These are phyloP conservation scores for Conops quadrifasciatus DNA, from an alignment of 2,888 invertebrate genomes.

Conservation along the genomic window DNA sequence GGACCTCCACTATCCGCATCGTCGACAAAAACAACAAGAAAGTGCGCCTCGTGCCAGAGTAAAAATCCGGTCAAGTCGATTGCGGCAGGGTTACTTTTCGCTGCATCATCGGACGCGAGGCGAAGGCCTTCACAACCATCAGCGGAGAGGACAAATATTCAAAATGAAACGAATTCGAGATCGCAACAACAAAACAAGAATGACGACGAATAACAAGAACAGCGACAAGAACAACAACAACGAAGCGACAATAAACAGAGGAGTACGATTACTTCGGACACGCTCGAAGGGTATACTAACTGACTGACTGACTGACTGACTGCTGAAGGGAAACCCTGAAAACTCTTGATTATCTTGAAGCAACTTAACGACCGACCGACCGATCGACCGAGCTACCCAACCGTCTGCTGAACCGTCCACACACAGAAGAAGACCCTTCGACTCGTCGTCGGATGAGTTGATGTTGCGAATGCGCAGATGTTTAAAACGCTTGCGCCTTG, in stretches of 20 bases:
- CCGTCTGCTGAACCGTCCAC: not conserved
- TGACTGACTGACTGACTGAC: no score
- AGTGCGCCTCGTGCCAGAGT: slow-evolving; percentile 38
- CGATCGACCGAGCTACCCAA: not conserved
- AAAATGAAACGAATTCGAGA: slow-evolving; percentile 6
- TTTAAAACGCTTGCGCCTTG: slow-evolving; percentile 17
- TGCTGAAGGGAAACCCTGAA: not conserved
- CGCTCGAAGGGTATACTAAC: slow-evolving; percentile 18
- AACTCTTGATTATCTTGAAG: slow-evolving; percentile 38
- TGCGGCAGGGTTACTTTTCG: not conserved
- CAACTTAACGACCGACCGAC: not conserved
- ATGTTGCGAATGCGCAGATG: slow-evolving; percentile 38
- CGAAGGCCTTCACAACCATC: not conserved
- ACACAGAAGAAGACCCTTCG: slow-evolving; percentile 12
- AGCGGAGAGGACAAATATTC: not conserved
- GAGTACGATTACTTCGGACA: not conserved
- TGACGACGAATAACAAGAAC: slow-evolving; percentile 1
- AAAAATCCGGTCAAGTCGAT: not conserved
- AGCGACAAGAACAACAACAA: not conserved
- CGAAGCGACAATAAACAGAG: not conserved
- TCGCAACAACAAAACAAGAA: slow-evolving; percentile 1
- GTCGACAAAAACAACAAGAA: slow-evolving; percentile 35
- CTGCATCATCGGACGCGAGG: not conserved
- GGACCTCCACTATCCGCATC: slow-evolving; percentile 10
- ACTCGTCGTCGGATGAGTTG: slow-evolving; percentile 4